Conservation (phyloP, 2,113 vertebrate species). For the Lontra canadensis region DNA sequence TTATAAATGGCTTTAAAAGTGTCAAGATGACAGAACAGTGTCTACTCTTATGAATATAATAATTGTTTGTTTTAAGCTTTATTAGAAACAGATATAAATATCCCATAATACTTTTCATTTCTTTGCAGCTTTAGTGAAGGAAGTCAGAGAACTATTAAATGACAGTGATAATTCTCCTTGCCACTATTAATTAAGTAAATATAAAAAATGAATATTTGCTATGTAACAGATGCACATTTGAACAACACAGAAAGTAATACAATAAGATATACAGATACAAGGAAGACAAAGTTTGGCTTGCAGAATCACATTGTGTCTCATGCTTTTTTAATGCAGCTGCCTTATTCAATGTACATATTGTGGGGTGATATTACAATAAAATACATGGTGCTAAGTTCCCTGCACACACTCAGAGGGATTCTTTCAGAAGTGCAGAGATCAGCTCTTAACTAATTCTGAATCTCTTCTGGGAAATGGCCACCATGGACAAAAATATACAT, state of each 20-base stretch:
- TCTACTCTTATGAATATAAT: neutral
- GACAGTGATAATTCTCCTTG: neutral
- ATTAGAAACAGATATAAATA: neutral
- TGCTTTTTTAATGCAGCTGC: neutral
- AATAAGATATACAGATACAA: neutral
- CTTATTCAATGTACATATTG: neutral
- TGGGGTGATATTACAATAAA: neutral
- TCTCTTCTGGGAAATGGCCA: neutral
- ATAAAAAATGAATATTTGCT: neutral
- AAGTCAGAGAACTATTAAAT: slow-evolving; percentile 3
- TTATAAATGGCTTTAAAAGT: neutral
- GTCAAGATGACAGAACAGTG: neutral
- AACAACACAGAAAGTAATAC: neutral
- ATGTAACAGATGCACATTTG: neutral
- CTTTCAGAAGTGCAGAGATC: neutral
- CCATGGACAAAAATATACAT: neutral
- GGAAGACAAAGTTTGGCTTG: neutral
- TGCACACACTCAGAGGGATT: neutral
- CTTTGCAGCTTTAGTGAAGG: neutral
- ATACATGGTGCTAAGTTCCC: neutral
- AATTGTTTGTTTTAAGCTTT: neutral
- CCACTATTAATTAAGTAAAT: slow-evolving; percentile 12
- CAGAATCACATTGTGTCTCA: neutral
- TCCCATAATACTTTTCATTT: neutral
- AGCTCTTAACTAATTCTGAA: neutral